Base-by-base conservation (phyloP, 1,140 invertebrate species). In the Mycetomoellerius zeteki region DNA sequence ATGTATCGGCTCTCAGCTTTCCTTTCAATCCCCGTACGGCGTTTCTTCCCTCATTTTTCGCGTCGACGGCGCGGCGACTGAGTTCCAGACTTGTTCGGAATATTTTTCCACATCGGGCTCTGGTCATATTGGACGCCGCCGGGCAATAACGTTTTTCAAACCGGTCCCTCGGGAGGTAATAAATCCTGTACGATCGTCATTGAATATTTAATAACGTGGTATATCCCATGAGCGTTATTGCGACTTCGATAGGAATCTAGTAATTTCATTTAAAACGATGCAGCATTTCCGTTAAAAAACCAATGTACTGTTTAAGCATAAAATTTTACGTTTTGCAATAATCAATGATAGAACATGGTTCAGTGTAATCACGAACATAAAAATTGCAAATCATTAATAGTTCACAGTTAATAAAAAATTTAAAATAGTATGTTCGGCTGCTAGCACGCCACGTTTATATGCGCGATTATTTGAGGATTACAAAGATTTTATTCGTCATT, bases 61-160 rank as follows among this genome's bases (percentile, higher is more conserved):
- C 4, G 8, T 33, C 24, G 52, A 12, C 21, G 47, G 21, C 30
- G n/a, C n/a, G 21, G 37, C 24, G 24, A 21, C 77, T 81, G 54
- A 92, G 80, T 91, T 91, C 82, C 71, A 3, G 90, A 91, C 85
- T 91, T 91, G 84, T 91, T 91, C 75, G 71, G 91, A 92, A 86
- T 93, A 84, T 73, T 75, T 75, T 84, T 50, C 37, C 24, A 14
- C 47, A 14, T 30, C 3, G 75, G 62, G 64, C 2, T 80, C 14
- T 3, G 52, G 7, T 84, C 37, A 60, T 84, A 84, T 84, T 60
- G 69, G 14, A 84, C 8, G 80, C 80, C 37, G 43, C n/a, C 37
- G 69, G 80, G 43, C 69, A 73, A 84, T 84, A 84, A 84, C 43
- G 69, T 73, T 84, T 73, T 84, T 75, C 54, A 60, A 54, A 19